Base-by-base conservation (phyloP, 2,113 vertebrate species). In the Lagopus leucura region DNA sequence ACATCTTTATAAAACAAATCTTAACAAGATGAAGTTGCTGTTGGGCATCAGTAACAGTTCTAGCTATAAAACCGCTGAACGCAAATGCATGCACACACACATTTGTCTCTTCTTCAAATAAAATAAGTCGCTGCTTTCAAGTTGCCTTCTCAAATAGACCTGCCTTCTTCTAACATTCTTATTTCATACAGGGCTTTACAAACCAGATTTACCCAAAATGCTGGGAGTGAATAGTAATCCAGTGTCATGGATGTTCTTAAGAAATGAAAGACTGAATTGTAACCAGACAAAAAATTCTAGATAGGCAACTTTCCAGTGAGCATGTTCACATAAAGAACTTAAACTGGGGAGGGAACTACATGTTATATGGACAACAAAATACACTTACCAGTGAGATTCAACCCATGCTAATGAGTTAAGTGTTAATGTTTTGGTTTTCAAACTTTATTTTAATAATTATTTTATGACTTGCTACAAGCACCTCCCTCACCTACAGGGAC, bases 231-330 rank as follows among this genome's bases (percentile, higher is more conserved):
- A 75, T 86, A 95, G 89, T 90, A 80, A 95, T 81, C 82, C 94
- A 93, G 47, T 86, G 91, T 83, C 88, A 81, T 1, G 88, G 83
- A 88, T 93, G 72, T 95, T 95, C 88, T 94, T 96, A 92, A 95
- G 96, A 96, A 95, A 96, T 20, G 69, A 92, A 93, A 79, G 71
- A 72, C 89, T 93, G 89, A 97, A 94, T 13, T 11, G 89, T 94
- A 95, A 89, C 7, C 24, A 95, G 88, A 75, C 75, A 78, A 90
- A 86, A 96, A 34, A 40, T 93, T 84, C 60, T 88, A 47, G 18
- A 66, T 24, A 89, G 75, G 90, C 89, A 90, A 83, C 54, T 66
- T 82, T 76, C 66, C 90, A 88, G 3, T 89, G 58, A 76, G 54
- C 71, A 63, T 13, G 17, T 45, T 85, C 47, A 27, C 67, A 66